Base-by-base conservation (phyloP, 1,140 invertebrate genomes). In the Drosophila rhopaloa region DNA sequence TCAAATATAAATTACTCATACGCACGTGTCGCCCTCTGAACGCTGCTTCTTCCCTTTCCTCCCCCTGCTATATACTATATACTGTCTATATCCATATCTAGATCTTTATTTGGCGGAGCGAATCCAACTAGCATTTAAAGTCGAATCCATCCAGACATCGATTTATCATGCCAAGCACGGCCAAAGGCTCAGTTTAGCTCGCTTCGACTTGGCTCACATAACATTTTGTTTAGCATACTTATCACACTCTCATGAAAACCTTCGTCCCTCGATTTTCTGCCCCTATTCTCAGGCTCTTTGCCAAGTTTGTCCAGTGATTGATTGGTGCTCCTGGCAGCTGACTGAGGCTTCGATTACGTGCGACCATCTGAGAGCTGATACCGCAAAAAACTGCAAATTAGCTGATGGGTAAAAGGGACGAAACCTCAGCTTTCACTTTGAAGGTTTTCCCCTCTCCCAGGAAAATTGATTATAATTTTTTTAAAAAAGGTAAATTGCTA, bases 1-100 rank as follows among this genome's bases (percentile, higher is more conserved):
- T 89, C 84, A 89, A 78, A 88, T 80, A 84, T 77, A 89, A 88
- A 88, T 88, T 88, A 88, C 84, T 75, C 68, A 84, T 55, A 78
- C 73, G 84, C 83, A 88, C 83, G 79, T 83, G 83, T 78, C 53
- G 38, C 57, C 47, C 59, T 58, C 44, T 46, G 62, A 53, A 57
- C 27, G 43, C 48, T 11, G 11, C 19, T 16, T 1, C 27, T 5
- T 8, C 35, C 1, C 5, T 9, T 19, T 13, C 13, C 37, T 6
- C 6, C n/a, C 43, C 35, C 60, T 19, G 58, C 27, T 59, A 38
- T 77, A 62, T 59, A 58, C 24, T 66, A 27, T 24, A 29, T 14
- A 35, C 19, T 13, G n/a, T 13, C 24, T n/a, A 38, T 10, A 63
- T 66, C 58, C 35, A 32, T 41, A 32, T 50, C 63, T 38, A 32